Base-by-base conservation (phyloP, 1,140 invertebrate species). In the Drosophila teissieri region DNA sequence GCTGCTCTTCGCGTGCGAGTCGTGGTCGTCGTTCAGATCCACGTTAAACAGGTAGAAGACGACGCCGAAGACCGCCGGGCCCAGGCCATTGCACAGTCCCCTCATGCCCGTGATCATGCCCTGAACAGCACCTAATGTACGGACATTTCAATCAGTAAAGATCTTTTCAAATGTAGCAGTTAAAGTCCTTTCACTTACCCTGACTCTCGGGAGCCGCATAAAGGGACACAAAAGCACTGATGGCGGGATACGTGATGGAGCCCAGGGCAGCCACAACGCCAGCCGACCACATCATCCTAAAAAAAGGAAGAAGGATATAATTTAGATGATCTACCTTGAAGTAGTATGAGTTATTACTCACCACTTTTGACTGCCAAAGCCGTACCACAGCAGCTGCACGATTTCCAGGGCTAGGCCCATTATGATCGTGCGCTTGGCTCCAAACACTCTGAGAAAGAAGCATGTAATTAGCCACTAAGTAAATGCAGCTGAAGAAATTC, bases 41-140 rank as follows among this genome's bases (percentile, higher is more conserved):
- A 99, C 98, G 93, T 99, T 97, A 93, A 99, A 99, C 76, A 99
- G 93, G 93, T 98, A 99, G 93, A 99, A 99, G 80, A 99, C 98
- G 58, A 99, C 95, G 22, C 99, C 99, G 93, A 99, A 99, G 93
- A 99, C 95, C 10, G 98, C 98, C 1, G 98, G 98, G 3, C 98
- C 98, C 15, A 99, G 93, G 3, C 97, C 97, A 92, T 97, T 98
- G 91, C 97, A 98, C 24, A 99, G 94, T 12, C 98, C 98, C 75
- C 98, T 93, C 94, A 98, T 98, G 34, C 97, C 97, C 11, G 99
- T 99, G 14, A 99, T 97, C 95, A 99, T 98, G 27, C 99, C 99
- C 93, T 99, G 99, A 37, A 99, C 98, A 27, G 99, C 96, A 62
- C 98, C 95, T 96, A 22, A 53, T 52, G 44, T 31, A 17, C 0